Evolutionary conservation across 2,888 invertebrate genomes (phyloP).

Genomic region (Ophion costatus): DNA sequence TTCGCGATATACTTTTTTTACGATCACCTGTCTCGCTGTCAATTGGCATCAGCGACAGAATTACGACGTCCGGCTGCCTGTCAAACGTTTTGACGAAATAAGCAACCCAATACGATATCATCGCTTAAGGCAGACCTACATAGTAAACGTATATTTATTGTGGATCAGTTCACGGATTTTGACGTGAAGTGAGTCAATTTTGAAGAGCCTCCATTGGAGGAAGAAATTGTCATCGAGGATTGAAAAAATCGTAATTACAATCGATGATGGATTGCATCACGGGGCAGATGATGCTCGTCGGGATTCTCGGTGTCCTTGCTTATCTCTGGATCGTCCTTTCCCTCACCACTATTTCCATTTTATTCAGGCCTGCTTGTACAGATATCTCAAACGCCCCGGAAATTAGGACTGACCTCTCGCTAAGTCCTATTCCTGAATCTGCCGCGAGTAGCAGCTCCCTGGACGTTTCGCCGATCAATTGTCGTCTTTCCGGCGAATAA

Average conservation of each 20-base stretch:
- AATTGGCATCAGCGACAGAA: not conserved
- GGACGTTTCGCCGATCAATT: slow-evolving; percentile 12
- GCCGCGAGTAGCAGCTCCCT: slow-evolving; percentile 6
- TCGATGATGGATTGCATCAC: slow-evolving; percentile 39
- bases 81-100: too few species aligned
- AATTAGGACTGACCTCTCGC: not conserved
- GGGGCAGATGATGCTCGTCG: slow-evolving; percentile 48
- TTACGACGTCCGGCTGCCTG: too few species aligned
- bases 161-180: not conserved
- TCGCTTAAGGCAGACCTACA: too few species aligned
- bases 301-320: slow-evolving; percentile 67
- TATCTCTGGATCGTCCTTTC: slow-evolving; percentile 69
- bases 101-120: too few species aligned
- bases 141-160: too few species aligned
- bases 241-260: not conserved
- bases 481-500: not conserved
- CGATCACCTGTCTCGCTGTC: not conserved
- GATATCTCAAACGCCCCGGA: not conserved
- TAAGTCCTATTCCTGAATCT: not conserved
- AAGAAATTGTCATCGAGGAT: not conserved
- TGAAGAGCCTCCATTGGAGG: not conserved
- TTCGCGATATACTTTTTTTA: not conserved
- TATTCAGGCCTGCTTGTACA: not conserved
- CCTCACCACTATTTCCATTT: slow-evolving; percentile 31
- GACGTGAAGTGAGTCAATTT: not conserved